Evolutionary conservation across 2,888 invertebrate genomes (phyloP).

Genomic region (Caenorhabditis uteleia): DNA sequence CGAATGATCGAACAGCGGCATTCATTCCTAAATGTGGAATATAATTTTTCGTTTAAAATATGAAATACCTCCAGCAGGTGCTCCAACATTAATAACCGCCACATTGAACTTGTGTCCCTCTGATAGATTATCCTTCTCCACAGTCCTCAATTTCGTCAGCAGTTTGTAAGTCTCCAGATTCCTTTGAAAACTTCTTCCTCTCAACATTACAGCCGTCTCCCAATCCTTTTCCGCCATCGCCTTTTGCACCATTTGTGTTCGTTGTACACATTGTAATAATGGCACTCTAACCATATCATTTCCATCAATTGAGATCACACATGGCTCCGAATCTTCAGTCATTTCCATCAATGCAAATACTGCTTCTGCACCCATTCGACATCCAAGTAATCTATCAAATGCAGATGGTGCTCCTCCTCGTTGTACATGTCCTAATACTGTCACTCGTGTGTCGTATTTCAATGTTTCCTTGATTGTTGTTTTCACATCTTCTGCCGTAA

Average conservation of each 20-base stretch:
- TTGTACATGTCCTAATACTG: conserved; percentile 97
- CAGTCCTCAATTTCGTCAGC: conserved; percentile 81
- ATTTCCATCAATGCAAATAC: conserved; percentile 93
- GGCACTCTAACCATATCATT: conserved; percentile 96
- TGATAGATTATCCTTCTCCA: conserved; percentile 67
- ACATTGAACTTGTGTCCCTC: conserved; percentile 65
- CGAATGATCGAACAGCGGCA: conserved; percentile 95
- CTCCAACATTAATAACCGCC: conserved; percentile 95
- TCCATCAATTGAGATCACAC: conserved; percentile 77
- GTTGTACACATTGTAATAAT: conserved; percentile 93
- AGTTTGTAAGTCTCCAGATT: conserved; percentile 73
- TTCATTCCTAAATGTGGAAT: conserved; percentile 86
- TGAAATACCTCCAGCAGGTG: conserved; percentile 88
- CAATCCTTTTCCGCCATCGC: conserved; percentile 94
- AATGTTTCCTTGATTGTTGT: conserved; percentile 72
- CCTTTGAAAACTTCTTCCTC: conserved; percentile 84
- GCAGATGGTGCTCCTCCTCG: conserved; percentile 97
- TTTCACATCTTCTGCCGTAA: conserved; percentile 89
- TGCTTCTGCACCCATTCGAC: conserved; percentile 97
- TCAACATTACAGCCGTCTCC: conserved; percentile 89
- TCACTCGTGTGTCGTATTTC: conserved; percentile 88
- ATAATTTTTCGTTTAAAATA: background rate
- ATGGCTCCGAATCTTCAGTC: conserved; percentile 69
- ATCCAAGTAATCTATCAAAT: conserved; percentile 94
- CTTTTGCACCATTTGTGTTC: conserved; percentile 74